phyloP scores from a whole-genome alignment of 1,140 invertebrate genomes.

The Conus betulinus region DNA sequence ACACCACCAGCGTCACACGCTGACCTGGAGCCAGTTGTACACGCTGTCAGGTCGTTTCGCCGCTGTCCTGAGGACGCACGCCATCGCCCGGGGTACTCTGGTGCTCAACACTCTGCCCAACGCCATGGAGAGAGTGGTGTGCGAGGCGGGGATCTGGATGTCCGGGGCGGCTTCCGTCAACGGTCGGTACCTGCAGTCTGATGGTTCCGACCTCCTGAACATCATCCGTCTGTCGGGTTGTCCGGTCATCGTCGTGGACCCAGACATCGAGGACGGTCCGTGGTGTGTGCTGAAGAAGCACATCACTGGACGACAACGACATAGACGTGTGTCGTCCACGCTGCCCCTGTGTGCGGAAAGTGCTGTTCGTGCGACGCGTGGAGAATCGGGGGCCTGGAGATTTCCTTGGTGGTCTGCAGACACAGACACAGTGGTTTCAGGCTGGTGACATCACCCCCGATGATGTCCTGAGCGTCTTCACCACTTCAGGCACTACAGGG shows the following conservation, averaged over 20 bases:
- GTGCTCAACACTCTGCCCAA: constrained; percentile 27
- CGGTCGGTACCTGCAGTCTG: constrained; percentile 7
- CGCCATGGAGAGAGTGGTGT: constrained; percentile 11
- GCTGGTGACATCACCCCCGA: not conserved
- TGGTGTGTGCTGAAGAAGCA: constrained; percentile 1
- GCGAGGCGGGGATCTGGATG: not conserved
- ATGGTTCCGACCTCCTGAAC: constrained; percentile 21
- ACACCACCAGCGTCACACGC: not conserved
- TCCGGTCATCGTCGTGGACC: not conserved
- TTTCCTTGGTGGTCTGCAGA: constrained; percentile 1
- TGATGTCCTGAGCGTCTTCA: constrained; percentile 5
- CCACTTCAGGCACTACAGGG: constrained; percentile 18
- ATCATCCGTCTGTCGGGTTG: not conserved
- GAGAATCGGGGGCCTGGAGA: not conserved
- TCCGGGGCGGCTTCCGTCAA: constrained; percentile 21
- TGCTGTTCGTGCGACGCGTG: not conserved
- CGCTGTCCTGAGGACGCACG: not conserved
- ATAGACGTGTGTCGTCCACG: not conserved
- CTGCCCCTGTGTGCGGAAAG: not conserved
- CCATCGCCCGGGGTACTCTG: not conserved
- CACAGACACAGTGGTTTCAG: not conserved
- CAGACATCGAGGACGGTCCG: not conserved
- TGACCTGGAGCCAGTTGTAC: not conserved
- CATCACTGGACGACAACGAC: not conserved
- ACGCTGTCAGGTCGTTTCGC: constrained; percentile 9